Conservation (phyloP, 2,888 invertebrate species). For the Panorpa germanica region DNA sequence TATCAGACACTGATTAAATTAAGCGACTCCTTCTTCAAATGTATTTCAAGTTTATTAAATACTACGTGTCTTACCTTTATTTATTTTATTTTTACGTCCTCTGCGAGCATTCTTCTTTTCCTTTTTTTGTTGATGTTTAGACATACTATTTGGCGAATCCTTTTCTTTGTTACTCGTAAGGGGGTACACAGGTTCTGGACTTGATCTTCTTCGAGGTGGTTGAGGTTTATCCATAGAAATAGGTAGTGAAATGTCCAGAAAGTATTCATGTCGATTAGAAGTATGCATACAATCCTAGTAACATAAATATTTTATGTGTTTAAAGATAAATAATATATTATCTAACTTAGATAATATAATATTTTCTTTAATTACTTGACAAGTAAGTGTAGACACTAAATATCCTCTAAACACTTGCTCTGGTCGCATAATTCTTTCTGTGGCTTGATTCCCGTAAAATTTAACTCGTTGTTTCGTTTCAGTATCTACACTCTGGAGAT, state of each 20-base stretch:
- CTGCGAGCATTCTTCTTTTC: slow-evolving; percentile 32
- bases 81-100: slow-evolving; percentile 20
- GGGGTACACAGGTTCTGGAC: slow-evolving; percentile 17
- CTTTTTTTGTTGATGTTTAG: slow-evolving; percentile 37
- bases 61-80: slow-evolving; percentile 17
- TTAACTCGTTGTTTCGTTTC: slow-evolving; percentile 59
- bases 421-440: slow-evolving; percentile 54
- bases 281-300: slow-evolving; percentile 72
- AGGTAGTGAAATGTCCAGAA: slow-evolving; percentile 87
- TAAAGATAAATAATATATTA: no score
- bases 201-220: slow-evolving; percentile 31
- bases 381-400: slow-evolving; percentile 74
- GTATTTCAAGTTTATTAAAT: slow-evolving; percentile 11
- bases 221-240: slow-evolving; percentile 58
- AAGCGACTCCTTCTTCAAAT: slow-evolving; percentile 9
- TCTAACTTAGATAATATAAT: no score
- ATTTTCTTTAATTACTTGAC: no score
- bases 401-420: slow-evolving; percentile 91
- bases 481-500: slow-evolving; percentile 58
- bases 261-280: slow-evolving; percentile 78
- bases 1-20: no score
- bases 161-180: background rate
- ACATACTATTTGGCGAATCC: slow-evolving; percentile 17
- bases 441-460: slow-evolving; percentile 66
- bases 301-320: no score